Percentiles rank a stretch among this genome's conserved stretches.
Conservation (phyloP, 2,797 vertebrate species). For the Cuniculus paca region DNA sequence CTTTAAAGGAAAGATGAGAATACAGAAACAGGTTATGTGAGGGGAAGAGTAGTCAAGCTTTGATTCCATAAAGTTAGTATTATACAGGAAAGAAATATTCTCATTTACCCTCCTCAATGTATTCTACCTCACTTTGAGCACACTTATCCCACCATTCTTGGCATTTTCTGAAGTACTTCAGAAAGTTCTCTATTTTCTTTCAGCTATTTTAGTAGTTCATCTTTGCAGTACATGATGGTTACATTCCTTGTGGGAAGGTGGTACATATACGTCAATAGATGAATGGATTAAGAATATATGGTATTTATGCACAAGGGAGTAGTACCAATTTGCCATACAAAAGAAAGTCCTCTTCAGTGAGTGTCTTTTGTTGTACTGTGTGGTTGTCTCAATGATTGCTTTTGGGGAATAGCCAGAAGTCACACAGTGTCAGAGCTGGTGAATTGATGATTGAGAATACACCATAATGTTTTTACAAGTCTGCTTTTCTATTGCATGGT, state of each 20-base stretch:
- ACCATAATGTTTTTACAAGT: neutral
- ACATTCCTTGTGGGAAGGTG: neutral
- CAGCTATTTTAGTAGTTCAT: neutral
- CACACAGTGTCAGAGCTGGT: neutral
- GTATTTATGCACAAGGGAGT: neutral
- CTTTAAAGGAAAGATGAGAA: constrained; percentile 38
- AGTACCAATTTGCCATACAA: neutral
- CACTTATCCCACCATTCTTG: neutral
- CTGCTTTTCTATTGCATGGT: neutral
- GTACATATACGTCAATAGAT: neutral
- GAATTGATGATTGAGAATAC: neutral
- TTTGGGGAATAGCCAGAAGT: neutral
- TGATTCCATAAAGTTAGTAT: neutral
- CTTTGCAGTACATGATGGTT: neutral
- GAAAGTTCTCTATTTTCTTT: neutral
- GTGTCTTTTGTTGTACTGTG: neutral
- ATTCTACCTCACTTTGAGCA: neutral
- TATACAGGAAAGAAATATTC: neutral
- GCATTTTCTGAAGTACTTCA: neutral
- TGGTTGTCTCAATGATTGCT: neutral
- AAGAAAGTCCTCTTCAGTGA: neutral
- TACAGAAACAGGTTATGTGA: neutral
- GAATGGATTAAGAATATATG: neutral
- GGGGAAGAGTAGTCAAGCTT: neutral
- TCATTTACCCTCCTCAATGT: neutral